phyloP scores from a whole-genome alignment of 2,797 vertebrate genomes.

The Sebastolobus alascanus region DNA sequence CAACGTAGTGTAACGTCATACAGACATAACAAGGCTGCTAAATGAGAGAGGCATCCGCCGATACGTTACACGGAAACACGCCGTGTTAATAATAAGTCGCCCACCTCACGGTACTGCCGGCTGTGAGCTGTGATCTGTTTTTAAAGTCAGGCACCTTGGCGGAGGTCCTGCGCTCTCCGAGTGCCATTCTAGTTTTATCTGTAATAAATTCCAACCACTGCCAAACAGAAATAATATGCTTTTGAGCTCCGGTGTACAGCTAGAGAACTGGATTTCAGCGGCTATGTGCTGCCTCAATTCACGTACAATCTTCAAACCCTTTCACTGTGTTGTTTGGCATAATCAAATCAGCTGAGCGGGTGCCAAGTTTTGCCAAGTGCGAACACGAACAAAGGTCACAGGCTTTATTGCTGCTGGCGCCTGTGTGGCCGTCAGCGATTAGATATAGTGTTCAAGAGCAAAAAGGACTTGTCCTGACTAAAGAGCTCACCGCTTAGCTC shows the following conservation, averaged over 20 bases:
- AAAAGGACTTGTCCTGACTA: neutral
- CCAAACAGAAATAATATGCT: neutral
- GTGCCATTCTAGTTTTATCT: neutral
- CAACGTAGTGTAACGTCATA: no score
- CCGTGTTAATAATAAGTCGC: no score
- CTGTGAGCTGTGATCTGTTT: no score
- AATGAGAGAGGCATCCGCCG: no score
- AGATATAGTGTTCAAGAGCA: neutral
- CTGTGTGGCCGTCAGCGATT: neutral
- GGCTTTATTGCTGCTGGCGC: conserved; percentile 21
- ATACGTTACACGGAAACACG: no score
- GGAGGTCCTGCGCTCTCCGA: no score
- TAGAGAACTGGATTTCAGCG: neutral
- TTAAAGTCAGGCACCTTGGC: no score
- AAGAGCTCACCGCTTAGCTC: neutral
- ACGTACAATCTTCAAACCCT: neutral
- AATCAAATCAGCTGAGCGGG: conserved; percentile 8
- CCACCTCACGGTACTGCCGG: no score
- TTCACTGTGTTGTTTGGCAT: neutral
- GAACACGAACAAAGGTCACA: conserved; percentile 22
- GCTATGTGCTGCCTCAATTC: neutral
- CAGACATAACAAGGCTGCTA: no score
- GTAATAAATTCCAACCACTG: neutral
- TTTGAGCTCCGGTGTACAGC: neutral
- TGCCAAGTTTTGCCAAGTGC: neutral